A percentile compares a stretch with the other conserved stretches of the same genome.
These are phyloP conservation scores for Zophobas morio DNA, from an alignment of 1,140 invertebrate species.

Conservation along the genomic window DNA sequence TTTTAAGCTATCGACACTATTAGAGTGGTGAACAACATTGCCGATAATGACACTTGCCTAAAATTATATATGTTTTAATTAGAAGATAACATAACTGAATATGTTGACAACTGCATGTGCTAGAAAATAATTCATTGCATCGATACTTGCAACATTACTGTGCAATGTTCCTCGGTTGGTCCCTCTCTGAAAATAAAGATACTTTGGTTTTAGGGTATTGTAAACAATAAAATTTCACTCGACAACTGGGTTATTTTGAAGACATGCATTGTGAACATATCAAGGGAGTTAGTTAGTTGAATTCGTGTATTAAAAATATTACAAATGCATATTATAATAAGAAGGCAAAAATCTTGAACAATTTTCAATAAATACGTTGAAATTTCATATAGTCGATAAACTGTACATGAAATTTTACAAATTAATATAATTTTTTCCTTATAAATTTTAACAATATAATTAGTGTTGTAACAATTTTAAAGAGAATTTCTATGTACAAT, in stretches of 20 bases:
- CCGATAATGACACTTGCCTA: constrained; percentile 32
- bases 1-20: constrained; percentile 51
- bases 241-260: constrained; percentile 27
- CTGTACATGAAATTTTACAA: constrained; percentile 39
- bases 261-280: constrained; percentile 47
- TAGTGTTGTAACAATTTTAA: constrained; percentile 40
- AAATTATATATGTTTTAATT: constrained; percentile 25
- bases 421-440: constrained; percentile 43
- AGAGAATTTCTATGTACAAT: constrained; percentile 34
- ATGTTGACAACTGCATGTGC: constrained; percentile 47
- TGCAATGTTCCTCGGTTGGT: constrained; percentile 50
- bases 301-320: constrained; percentile 57
- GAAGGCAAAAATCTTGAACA: constrained; percentile 58
- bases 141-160: constrained; percentile 17
- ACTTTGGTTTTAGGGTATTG: constrained; percentile 9
- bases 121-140: constrained; percentile 30
- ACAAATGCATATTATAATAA: constrained; percentile 53
- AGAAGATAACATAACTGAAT: constrained; percentile 13
- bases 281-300: constrained; percentile 18
- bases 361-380: constrained; percentile 52
- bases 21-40: constrained; percentile 45
- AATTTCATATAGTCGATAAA: constrained; percentile 44
- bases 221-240: constrained; percentile 23
- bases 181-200: constrained; percentile 48
- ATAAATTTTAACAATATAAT: constrained; percentile 46